Evolutionary conservation across 2,888 invertebrate species (phyloP).

Genomic region (Polymixis flavicincta): DNA sequence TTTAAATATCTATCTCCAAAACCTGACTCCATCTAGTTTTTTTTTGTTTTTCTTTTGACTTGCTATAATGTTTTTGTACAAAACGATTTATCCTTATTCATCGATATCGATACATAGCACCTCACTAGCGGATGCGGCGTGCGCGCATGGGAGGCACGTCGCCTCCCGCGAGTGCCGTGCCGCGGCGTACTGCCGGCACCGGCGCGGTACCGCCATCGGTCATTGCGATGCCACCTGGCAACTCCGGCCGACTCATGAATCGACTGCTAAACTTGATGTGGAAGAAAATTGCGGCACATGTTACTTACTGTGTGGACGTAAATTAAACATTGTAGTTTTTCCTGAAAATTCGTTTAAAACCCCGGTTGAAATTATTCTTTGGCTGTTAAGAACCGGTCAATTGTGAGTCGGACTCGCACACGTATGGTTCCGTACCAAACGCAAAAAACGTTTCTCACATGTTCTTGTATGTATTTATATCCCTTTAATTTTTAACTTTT

Average conservation of each 20-base stretch:
- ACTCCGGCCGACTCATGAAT: constrained; percentile 50
- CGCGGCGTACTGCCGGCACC: constrained; percentile 50
- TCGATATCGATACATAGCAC: constrained; percentile 14
- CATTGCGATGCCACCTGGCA: constrained; percentile 74
- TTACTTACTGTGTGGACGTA: not conserved
- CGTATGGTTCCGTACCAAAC: no score
- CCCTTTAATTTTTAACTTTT: no score
- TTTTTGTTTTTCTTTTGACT: not conserved
- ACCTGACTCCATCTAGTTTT: not conserved
- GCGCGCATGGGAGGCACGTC: constrained; percentile 75
- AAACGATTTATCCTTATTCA: not conserved
- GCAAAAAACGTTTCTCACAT: no score
- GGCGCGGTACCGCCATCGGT: constrained; percentile 59
- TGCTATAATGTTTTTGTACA: not conserved
- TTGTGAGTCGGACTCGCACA: no score
- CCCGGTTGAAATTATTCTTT: no score
- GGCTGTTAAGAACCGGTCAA: no score
- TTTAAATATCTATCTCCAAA: not conserved
- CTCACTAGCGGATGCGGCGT: constrained; percentile 74
- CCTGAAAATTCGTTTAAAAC: no score
- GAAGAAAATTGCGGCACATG: constrained; percentile 30
- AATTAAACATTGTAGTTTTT: no score
- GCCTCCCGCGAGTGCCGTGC: constrained; percentile 71
- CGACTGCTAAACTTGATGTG: constrained; percentile 54
- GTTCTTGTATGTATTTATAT: no score